These are phyloP conservation scores for Synergus itoensis DNA, from an alignment of 2,888 invertebrate species.

Conservation along the genomic window DNA sequence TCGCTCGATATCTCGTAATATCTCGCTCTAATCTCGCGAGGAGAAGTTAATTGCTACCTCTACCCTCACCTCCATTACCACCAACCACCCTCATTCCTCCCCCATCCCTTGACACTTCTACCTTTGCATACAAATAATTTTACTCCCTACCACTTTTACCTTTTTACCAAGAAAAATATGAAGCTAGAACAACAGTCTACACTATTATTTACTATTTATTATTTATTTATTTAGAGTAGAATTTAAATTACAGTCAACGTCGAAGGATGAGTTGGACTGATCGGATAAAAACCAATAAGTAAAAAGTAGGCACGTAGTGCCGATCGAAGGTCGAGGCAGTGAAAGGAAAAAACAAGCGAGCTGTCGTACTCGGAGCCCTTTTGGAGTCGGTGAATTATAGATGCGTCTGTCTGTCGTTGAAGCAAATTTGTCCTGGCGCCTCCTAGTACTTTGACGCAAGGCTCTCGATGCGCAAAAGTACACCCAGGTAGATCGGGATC, in stretches of 20 bases:
- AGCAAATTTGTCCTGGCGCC: constrained; percentile 39
- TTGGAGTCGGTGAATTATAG: constrained; percentile 50
- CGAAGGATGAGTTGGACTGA: constrained; percentile 41
- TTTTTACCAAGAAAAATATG: background rate
- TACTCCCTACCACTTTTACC: background rate
- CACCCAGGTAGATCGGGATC: constrained; percentile 33
- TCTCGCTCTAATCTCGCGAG: constrained; percentile 77
- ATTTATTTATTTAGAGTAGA: background rate
- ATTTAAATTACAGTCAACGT: background rate
- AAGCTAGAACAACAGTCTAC: background rate
- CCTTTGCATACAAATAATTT: background rate
- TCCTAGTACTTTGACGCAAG: constrained; percentile 32
- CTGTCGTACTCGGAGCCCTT: constrained; percentile 34
- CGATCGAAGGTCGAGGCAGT: constrained; percentile 41
- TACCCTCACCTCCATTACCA: constrained; percentile 51
- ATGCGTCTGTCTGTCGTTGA: constrained; percentile 42
- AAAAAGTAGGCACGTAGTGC: constrained; percentile 51
- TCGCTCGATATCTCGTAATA: constrained; percentile 78
- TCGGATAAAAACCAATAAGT: constrained; percentile 52
- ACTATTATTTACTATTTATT: background rate
- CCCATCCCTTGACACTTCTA: constrained; percentile 68
- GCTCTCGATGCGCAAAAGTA: constrained; percentile 35
- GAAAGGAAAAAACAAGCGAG: constrained; percentile 34
- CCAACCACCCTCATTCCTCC: constrained; percentile 64
- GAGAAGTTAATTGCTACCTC: constrained; percentile 77